Conservation (phyloP, 2,888 invertebrate genomes). For the Philereme vetulata region DNA sequence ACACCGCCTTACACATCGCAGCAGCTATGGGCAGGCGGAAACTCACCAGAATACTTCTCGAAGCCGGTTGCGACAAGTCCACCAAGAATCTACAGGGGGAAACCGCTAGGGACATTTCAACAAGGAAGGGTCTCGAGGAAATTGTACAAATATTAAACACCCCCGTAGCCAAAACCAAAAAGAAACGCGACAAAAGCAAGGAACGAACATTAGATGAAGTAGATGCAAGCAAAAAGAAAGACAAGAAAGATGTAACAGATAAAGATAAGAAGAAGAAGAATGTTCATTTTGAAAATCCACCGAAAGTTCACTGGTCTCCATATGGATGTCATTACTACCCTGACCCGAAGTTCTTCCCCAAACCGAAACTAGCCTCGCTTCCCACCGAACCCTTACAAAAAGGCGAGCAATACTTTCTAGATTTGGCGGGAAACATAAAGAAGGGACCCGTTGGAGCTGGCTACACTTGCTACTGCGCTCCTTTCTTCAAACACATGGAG, state of each 20-base stretch:
- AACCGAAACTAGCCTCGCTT: conserved; percentile 92
- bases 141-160: conserved; percentile 91
- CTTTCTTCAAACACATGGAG: conserved; percentile 94
- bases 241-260: conserved; percentile 72
- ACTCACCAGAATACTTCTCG: conserved; percentile 94
- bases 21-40: conserved; percentile 97
- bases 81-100: conserved; percentile 93
- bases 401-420: conserved; percentile 97
- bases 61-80: conserved; percentile 89
- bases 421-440: conserved; percentile 96
- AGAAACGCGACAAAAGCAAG: conserved; percentile 78
- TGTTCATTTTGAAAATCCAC: conserved; percentile 80
- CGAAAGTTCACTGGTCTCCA: conserved; percentile 90
- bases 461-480: conserved; percentile 96
- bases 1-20: conserved; percentile 96
- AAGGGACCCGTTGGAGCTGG: conserved; percentile 98
- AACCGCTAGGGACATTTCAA: conserved; percentile 94
- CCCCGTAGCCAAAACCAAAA: conserved; percentile 72
- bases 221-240: conserved; percentile 71
- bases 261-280: conserved; percentile 78
- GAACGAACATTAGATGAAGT: conserved; percentile 83
- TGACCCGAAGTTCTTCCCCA: conserved; percentile 92
- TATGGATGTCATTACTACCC: conserved; percentile 97
- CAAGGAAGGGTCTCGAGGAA: conserved; percentile 92
- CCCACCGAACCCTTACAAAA: conserved; percentile 93